Base-by-base conservation (phyloP, 2,113 vertebrate genomes). In the Antigone vipio region DNA sequence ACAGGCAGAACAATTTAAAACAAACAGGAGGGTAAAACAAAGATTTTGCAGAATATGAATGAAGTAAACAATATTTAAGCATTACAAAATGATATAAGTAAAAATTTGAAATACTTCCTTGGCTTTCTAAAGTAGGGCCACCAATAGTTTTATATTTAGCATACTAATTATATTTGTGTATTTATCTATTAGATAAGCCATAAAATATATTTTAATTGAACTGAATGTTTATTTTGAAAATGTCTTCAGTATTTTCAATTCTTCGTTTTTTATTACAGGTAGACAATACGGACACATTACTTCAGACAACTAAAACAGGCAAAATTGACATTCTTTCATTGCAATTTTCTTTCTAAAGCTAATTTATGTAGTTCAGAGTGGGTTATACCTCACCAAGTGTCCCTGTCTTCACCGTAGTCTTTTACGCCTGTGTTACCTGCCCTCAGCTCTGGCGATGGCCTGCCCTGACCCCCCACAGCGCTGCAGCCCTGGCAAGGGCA, bases 241-340 rank as follows among this genome's bases (percentile, higher is more conserved):
- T 4, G 0, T 58, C 47, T 52, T 6, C 6, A 8, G 4, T 44
- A 73, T 45, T 35, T 89, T 30, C 6, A 18, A 1, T 66, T 62
- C 11, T 92, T 82, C 17, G 9, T 68, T 66, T 77, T 35, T 52
- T 50, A 50, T 68, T 82, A n/a, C 12, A 59, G 7, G 3, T 30
- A 23, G 24, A 42, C 3, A 49, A 44, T n/a, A 16, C 0, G 0
- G 42, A 40, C 6, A 53, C 8, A 56, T 24, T 84, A 30, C 9
- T 77, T 66, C 58, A 34, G 7, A 60, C 15, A 67, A 42, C 15
- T 5, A 56, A 84, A 87, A 64, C 0, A 56, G 15, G 45, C 3
- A 69, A 77, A 78, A 56, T 1, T 13, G 12, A 1, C 9, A 2
- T 21, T 71, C 80, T 85, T 64, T 63, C 5, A 24, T 47, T 8